Percentiles rank a stretch among this genome's conserved stretches.
phyloP scores from a whole-genome alignment of 1,140 invertebrate genomes.

The Ericerus pela region DNA sequence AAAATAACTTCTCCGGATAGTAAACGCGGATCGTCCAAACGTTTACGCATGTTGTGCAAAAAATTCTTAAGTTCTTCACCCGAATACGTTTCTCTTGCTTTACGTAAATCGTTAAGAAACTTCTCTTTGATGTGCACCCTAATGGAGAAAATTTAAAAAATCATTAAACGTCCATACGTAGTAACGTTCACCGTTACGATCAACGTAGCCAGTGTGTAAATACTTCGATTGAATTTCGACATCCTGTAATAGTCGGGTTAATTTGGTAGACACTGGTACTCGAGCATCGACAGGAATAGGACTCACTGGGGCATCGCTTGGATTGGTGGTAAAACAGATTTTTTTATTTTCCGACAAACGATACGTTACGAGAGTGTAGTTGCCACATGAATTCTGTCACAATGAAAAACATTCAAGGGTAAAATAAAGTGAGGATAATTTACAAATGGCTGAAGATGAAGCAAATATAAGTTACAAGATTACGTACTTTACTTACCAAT shows the following conservation, averaged over 20 bases:
- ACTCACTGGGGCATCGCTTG: slow-evolving; percentile 33
- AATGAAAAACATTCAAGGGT: slow-evolving; percentile 30
- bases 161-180: background rate
- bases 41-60: slow-evolving; percentile 75
- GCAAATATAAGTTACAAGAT: no score
- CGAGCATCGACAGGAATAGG: slow-evolving; percentile 40
- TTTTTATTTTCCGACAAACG: slow-evolving; percentile 48
- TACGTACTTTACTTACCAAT: no score
- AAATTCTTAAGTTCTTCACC: slow-evolving; percentile 73
- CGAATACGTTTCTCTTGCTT: slow-evolving; percentile 72
- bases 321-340: slow-evolving; percentile 59
- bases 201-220: slow-evolving; percentile 13
- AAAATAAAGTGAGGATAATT: background rate
- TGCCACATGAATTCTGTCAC: slow-evolving; percentile 75
- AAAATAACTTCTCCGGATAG: slow-evolving; percentile 85
- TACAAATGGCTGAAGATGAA: background rate
- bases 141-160: slow-evolving; percentile 24
- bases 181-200: background rate
- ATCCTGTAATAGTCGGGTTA: slow-evolving; percentile 76
- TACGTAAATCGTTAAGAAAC: slow-evolving; percentile 85
- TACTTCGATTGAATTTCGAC: slow-evolving; percentile 87
- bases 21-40: slow-evolving; percentile 93
- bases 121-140: slow-evolving; percentile 97
- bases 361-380: slow-evolving; percentile 80
- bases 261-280: slow-evolving; percentile 44